Evolutionary conservation across 2,888 invertebrate genomes (phyloP).

Genomic region (Folsomia candida): DNA sequence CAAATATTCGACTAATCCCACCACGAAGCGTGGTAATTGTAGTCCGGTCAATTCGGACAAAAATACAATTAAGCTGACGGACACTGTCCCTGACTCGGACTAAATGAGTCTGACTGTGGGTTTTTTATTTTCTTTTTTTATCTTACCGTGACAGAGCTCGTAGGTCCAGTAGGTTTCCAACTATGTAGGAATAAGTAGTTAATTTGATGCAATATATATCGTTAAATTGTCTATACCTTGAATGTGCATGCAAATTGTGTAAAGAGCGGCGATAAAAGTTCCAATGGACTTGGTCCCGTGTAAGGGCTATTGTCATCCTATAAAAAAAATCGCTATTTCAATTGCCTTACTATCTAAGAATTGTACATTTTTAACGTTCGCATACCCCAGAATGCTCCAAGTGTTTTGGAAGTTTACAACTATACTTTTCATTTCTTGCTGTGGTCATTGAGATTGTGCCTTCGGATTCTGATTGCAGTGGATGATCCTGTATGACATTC

Average conservation of each 20-base stretch:
- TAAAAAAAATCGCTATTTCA: slow-evolving; percentile 10
- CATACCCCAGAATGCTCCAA: slow-evolving; percentile 53
- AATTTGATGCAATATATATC: too few species aligned
- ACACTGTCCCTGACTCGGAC: too few species aligned
- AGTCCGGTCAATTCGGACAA: too few species aligned
- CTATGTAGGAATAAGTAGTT: too few species aligned
- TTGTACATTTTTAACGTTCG: neutral
- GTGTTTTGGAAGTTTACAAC: slow-evolving; percentile 74
- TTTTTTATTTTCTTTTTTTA: too few species aligned
- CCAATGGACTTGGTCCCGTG: slow-evolving; percentile 72
- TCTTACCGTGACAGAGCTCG: slow-evolving; percentile 93
- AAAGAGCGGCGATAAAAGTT: slow-evolving; percentile 74
- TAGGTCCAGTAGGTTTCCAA: slow-evolving; percentile 94
- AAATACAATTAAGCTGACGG: too few species aligned
- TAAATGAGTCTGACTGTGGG: too few species aligned
- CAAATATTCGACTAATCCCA: too few species aligned
- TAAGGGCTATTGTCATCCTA: slow-evolving; percentile 62
- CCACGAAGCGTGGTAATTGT: too few species aligned
- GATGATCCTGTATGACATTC: neutral
- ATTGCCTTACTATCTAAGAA: slow-evolving; percentile 7
- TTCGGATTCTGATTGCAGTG: slow-evolving; percentile 57
- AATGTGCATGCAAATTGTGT: slow-evolving; percentile 78
- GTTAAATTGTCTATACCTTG: slow-evolving; percentile 59
- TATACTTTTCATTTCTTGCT: slow-evolving; percentile 75
- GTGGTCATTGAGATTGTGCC: slow-evolving; percentile 70